Percentiles rank a stretch among this genome's conserved stretches.
Evolutionary conservation across 1,140 invertebrate species (phyloP).

Genomic region (Brachionus angularis): DNA sequence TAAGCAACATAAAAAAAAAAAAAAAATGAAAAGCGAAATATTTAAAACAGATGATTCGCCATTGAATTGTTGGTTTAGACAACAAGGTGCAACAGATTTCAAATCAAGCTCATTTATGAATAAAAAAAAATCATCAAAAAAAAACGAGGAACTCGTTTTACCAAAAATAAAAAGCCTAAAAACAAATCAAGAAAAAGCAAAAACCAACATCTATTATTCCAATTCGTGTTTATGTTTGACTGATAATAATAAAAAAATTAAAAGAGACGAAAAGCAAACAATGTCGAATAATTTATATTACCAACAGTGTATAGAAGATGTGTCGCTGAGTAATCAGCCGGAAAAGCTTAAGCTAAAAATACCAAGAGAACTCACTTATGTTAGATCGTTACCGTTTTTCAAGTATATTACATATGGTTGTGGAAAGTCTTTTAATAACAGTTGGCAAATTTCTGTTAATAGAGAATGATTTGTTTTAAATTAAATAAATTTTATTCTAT

Average conservation of each 20-base stretch:
- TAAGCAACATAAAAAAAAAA: too few species aligned
- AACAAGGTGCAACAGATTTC: not conserved
- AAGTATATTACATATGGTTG: slow-evolving; percentile 19
- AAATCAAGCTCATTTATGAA: not conserved
- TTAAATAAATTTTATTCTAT: too few species aligned
- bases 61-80: slow-evolving; percentile 14
- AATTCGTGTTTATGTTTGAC: not conserved
- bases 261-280: not conserved
- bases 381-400: slow-evolving; percentile 1
- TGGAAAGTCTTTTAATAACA: not conserved
- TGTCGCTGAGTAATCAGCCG: not conserved
- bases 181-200: not conserved
- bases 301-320: slow-evolving; percentile 41
- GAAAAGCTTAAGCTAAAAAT: slow-evolving; percentile 12
- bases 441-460: not conserved
- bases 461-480: too few species aligned
- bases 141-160: not conserved
- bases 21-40: slow-evolving; percentile 27
- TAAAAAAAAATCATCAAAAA: not conserved
- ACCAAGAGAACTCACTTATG: slow-evolving; percentile 31
- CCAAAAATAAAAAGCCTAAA: not conserved
- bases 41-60: not conserved
- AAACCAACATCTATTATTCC: not conserved
- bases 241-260: not conserved
- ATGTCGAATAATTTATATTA: not conserved